These are phyloP conservation scores for Malurus cyaneus DNA, from an alignment of 2,113 vertebrate genomes.

Conservation along the genomic window DNA sequence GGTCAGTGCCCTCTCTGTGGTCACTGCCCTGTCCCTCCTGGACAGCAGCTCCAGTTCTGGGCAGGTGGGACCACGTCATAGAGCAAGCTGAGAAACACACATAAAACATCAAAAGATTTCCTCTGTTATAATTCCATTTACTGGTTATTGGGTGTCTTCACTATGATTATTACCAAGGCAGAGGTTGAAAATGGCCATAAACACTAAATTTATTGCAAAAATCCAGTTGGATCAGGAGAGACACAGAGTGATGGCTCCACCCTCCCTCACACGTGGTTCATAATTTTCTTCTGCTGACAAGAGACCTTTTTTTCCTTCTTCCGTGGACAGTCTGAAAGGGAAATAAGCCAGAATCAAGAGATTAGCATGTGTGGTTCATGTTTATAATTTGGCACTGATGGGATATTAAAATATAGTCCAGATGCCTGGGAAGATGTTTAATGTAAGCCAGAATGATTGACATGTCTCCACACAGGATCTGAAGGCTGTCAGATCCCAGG, in stretches of 20 bases:
- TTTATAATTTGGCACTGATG: background rate
- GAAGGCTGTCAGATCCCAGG: conserved; percentile 59
- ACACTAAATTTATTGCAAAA: background rate
- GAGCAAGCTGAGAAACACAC: background rate
- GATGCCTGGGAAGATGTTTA: conserved; percentile 52
- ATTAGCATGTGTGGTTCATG: background rate
- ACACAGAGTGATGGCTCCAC: rapidly evolving
- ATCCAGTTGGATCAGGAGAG: background rate
- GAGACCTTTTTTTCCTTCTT: background rate
- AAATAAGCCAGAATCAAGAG: conserved; percentile 35
- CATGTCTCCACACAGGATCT: conserved; percentile 32
- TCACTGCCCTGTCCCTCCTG: background rate
- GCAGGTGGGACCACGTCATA: background rate
- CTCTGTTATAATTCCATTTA: background rate
- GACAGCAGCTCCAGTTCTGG: background rate
- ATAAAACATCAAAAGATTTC: background rate
- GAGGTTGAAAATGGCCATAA: background rate
- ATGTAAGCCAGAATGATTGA: conserved; percentile 55
- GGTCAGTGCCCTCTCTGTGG: background rate
- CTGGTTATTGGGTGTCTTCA: background rate
- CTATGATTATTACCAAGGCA: background rate
- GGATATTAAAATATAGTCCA: background rate
- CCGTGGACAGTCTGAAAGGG: background rate
- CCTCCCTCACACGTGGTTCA: background rate
- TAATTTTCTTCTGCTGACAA: background rate